phyloP scores from a whole-genome alignment of 2,113 vertebrate species.

The Microtus pennsylvanicus region DNA sequence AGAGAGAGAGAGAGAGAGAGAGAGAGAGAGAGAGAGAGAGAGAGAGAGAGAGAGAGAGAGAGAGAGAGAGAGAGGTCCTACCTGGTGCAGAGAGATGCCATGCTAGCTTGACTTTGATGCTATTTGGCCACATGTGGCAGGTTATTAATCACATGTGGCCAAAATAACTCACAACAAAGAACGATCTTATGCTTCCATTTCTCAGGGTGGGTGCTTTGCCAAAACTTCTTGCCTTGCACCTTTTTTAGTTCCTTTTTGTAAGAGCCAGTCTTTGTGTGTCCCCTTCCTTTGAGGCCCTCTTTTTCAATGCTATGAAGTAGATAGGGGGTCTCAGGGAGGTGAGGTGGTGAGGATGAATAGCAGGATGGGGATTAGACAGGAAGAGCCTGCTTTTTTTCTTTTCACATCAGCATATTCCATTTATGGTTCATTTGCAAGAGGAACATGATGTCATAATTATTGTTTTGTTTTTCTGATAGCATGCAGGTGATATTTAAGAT shows the following conservation, averaged over 20 bases:
- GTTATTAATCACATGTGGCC: conserved; percentile 77
- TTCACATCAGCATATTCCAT: background rate
- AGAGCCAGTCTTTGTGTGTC: conserved; percentile 74
- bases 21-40: background rate
- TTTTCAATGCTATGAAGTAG: conserved; percentile 57
- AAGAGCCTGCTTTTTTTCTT: background rate
- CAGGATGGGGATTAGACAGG: background rate
- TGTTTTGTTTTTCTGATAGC: background rate
- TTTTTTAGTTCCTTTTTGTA: conserved; percentile 9
- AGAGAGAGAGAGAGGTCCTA: conserved; percentile 28
- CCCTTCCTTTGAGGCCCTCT: conserved; percentile 67
- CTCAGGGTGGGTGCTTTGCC: conserved; percentile 56
- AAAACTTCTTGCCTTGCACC: conserved; percentile 30
- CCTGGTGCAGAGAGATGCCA: background rate
- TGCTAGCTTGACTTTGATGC: conserved; percentile 26
- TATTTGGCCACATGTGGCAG: background rate
- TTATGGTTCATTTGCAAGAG: background rate
- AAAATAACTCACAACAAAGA: conserved; percentile 75
- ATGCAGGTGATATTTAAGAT: conserved; percentile 9
- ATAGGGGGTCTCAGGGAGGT: background rate
- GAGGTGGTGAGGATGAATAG: background rate
- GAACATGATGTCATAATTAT: conserved; percentile 22
- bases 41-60: conserved; percentile 3
- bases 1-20: background rate
- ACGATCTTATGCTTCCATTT: background rate